A percentile compares a stretch with the other conserved stretches of the same genome.
Conservation (phyloP, 2,797 vertebrate genomes). For the Borostomias antarcticus region DNA sequence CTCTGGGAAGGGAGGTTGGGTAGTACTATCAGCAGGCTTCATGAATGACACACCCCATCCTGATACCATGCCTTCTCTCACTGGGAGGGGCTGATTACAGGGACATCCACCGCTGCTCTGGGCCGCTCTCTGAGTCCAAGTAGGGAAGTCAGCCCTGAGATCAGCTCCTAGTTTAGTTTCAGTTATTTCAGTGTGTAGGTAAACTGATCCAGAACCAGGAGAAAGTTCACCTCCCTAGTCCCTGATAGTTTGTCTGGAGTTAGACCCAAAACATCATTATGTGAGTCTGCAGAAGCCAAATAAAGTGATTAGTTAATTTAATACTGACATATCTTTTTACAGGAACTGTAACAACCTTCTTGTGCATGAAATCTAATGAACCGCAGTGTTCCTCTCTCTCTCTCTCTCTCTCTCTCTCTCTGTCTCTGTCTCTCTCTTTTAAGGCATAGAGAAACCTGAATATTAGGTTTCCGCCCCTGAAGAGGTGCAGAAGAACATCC, state of each 20-base stretch:
- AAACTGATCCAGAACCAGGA: background rate
- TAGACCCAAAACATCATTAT: no score
- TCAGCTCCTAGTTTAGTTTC: background rate
- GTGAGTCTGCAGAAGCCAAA: no score
- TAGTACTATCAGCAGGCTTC: conserved; percentile 29
- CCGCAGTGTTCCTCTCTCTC: no score
- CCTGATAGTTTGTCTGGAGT: background rate
- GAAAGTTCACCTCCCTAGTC: background rate
- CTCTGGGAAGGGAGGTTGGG: background rate
- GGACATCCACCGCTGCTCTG: background rate
- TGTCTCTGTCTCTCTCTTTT: background rate
- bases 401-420: no score
- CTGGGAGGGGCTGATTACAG: conserved; percentile 23
- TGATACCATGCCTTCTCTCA: conserved; percentile 19
- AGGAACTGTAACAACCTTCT: no score
- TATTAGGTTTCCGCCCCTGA: background rate
- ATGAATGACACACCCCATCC: conserved; percentile 28
- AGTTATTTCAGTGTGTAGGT: background rate
- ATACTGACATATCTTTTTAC: no score
- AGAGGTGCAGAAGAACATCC: background rate
- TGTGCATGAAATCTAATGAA: no score
- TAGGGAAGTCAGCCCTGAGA: background rate
- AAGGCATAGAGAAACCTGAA: conserved; percentile 2
- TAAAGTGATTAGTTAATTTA: no score
- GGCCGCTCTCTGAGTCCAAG: background rate